phyloP scores from a whole-genome alignment of 2,888 invertebrate genomes.

The Cetonia aurata region DNA sequence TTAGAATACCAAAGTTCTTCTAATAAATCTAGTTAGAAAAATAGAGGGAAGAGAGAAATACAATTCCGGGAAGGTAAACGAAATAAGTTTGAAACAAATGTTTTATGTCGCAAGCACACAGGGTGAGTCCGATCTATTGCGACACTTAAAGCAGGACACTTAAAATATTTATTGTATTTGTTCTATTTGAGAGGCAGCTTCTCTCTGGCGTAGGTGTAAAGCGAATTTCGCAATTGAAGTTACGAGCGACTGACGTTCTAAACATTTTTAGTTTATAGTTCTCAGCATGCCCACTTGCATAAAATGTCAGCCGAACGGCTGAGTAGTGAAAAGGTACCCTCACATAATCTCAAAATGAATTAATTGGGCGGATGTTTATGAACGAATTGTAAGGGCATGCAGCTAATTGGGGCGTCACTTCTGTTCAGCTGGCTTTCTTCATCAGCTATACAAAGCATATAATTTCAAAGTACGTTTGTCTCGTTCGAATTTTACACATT shows the following conservation, averaged over 20 bases:
- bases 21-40: slow-evolving; percentile 31
- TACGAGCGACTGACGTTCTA: slow-evolving; percentile 13
- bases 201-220: slow-evolving; percentile 6
- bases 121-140: slow-evolving; percentile 2
- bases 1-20: slow-evolving; percentile 26
- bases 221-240: slow-evolving; percentile 26
- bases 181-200: not conserved
- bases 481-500: not conserved
- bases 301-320: not conserved
- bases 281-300: not conserved
- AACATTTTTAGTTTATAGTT: slow-evolving; percentile 32
- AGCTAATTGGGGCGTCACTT: not conserved
- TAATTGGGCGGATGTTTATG: not conserved
- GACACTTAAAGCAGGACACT: slow-evolving; percentile 19
- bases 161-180: slow-evolving; percentile 23
- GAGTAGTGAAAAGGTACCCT: not conserved
- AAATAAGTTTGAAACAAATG: slow-evolving; percentile 19
- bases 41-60: slow-evolving; percentile 18
- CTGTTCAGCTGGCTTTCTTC: too few relatives aligned
- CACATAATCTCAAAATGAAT: slow-evolving; percentile 4
- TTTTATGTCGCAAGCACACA: slow-evolving; percentile 18
- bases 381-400: not conserved
- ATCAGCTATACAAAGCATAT: not conserved
- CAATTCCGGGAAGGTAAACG: not conserved
- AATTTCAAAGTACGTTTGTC: not conserved